Evolutionary conservation across 2,113 vertebrate species (phyloP).

Genomic region (Pygoscelis antarcticus): DNA sequence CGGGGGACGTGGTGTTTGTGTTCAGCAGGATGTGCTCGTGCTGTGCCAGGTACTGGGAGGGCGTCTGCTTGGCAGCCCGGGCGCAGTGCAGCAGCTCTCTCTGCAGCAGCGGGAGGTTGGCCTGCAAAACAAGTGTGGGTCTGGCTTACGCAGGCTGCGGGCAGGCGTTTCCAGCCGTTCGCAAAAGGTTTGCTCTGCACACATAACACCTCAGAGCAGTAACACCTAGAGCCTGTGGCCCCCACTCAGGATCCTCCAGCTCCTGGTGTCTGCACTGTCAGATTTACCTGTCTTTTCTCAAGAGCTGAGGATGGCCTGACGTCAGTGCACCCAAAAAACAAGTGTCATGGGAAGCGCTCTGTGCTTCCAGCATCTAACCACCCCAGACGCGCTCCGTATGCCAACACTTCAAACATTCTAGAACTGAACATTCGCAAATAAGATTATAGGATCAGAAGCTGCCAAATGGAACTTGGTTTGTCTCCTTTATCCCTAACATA

Average conservation of each 20-base stretch:
- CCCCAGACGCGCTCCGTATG: background rate
- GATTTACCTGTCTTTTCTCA: background rate
- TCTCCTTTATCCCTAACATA: background rate
- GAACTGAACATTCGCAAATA: background rate
- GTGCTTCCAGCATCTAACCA: background rate
- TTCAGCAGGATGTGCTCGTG: conserved; percentile 96
- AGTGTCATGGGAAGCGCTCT: background rate
- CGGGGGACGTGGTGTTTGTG: conserved; percentile 87
- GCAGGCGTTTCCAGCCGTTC: background rate
- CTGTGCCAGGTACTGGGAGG: conserved; percentile 96
- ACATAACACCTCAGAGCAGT: background rate
- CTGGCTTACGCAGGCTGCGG: background rate
- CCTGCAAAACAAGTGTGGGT: conserved; percentile 72
- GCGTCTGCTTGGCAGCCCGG: conserved; percentile 96
- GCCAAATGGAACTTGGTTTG: background rate
- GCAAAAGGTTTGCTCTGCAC: background rate
- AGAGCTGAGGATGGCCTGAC: background rate
- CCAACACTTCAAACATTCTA: background rate
- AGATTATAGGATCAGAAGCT: background rate
- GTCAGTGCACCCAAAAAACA: rapidly evolving
- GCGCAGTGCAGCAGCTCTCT: conserved; percentile 95
- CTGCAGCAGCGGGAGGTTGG: conserved; percentile 95
- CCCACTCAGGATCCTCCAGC: background rate
- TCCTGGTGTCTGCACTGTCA: background rate
- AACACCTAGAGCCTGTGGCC: background rate